Percentiles rank a stretch among this genome's conserved stretches.
phyloP scores from a whole-genome alignment of 2,113 vertebrate genomes.

The Dolichotis patagonum region DNA sequence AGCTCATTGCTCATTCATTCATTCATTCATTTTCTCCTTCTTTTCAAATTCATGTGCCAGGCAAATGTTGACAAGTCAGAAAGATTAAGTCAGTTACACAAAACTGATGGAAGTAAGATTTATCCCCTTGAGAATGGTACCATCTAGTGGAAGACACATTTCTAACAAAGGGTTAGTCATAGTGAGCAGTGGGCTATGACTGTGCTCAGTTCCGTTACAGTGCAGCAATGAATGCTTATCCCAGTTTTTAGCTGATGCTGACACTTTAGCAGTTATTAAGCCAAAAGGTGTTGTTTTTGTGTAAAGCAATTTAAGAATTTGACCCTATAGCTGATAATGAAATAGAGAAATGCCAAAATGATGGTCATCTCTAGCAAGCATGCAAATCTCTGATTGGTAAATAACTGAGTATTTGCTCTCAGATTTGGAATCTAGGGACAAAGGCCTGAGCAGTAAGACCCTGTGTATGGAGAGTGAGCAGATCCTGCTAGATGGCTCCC shows the following conservation, averaged over 20 bases:
- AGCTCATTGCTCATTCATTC: neutral
- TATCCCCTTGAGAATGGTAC: constrained; percentile 57
- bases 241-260: neutral
- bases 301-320: neutral
- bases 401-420: constrained; percentile 65
- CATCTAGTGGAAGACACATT: constrained; percentile 45
- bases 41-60: neutral
- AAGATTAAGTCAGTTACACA: neutral
- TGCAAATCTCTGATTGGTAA: neutral
- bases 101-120: neutral
- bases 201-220: neutral
- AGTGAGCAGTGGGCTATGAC: no score
- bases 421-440: constrained; percentile 87
- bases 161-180: neutral
- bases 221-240: neutral
- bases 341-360: neutral
- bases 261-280: neutral
- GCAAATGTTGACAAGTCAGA: neutral
- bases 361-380: neutral
- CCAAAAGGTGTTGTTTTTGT: neutral
- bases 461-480: constrained; percentile 95
- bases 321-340: neutral
- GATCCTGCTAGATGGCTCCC: constrained; percentile 87
- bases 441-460: constrained; percentile 89
- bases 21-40: neutral